These are phyloP conservation scores for Torymus tubicola DNA, from an alignment of 2,888 invertebrate genomes.

Conservation along the genomic window DNA sequence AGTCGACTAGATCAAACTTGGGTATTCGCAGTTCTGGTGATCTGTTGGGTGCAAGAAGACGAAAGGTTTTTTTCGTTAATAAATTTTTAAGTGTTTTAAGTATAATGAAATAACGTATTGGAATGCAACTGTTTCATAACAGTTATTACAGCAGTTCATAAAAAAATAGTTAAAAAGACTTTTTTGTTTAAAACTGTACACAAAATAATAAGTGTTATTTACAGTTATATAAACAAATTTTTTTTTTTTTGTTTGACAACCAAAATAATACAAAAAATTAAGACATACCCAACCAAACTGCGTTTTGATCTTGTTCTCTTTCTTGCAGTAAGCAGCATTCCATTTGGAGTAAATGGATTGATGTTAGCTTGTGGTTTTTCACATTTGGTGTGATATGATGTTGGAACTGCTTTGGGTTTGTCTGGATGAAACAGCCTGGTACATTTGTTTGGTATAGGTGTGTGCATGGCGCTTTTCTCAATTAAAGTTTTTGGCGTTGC, in stretches of 20 bases:
- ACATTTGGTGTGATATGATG: conserved; percentile 72
- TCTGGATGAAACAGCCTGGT: conserved; percentile 71
- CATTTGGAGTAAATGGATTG: conserved; percentile 91
- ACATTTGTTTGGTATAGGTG: conserved; percentile 77
- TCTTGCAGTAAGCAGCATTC: conserved; percentile 82
- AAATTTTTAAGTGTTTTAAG: no score
- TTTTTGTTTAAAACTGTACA: no score
- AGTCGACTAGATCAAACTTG: conserved; percentile 70
- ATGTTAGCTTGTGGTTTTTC: conserved; percentile 84
- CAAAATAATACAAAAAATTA: no score
- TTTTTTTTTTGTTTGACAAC: no score
- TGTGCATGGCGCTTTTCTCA: conserved; percentile 83
- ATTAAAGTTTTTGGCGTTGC: conserved; percentile 90
- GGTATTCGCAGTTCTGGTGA: conserved; percentile 71
- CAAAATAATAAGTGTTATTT: no score
- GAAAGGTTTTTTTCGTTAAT: no score
- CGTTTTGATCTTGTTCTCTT: conserved; percentile 84
- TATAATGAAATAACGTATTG: no score
- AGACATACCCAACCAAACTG: conserved; percentile 70
- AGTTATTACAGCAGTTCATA: no score
- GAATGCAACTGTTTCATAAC: no score
- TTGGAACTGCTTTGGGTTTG: conserved; percentile 76
- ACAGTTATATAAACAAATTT: no score
- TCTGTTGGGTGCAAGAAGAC: conserved; percentile 52
- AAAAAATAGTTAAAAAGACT: no score